Evolutionary conservation across 1,140 invertebrate genomes (phyloP), one percentile per base, ranked within the genome.

Genomic region (Drosophila carrolli): DNA sequence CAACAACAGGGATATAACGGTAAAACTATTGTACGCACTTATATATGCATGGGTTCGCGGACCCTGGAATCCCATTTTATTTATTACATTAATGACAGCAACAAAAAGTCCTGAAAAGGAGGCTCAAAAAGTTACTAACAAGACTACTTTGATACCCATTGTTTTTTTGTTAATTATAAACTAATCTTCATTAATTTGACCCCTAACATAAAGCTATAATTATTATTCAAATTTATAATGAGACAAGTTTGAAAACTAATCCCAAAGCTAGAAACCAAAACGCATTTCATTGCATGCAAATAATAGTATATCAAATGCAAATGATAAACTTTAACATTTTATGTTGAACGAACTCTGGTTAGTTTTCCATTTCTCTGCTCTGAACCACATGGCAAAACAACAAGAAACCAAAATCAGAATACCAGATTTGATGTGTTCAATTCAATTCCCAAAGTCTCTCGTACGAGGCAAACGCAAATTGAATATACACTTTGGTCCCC

Each of bases 11-110:
- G 65, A 13, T 35, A 75, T 44, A 75, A 50, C 73, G 55, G 55
- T 67, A 61, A 68, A 88, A 88, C 83, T 88, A 88, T 83, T 83
- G 79, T 89, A 63, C 74, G 55, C 46, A 62, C 56, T 55, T 76
- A 59, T 67, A 54, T 76, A 58, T 70, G 75, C 66, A 63, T 71
- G 35, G 46, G 50, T 62, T 43, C 66, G 73, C 75, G 59, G 46
- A 41, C 63, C 68, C 65, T 35, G 60, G 70, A 72, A 88, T 88
- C 79, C 86, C 73, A 88, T 88, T 88, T 89, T 89, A 89, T 88
- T 88, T 86, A 88, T 83, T 86, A 83, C 70, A 88, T 79, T 89
- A 88, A 80, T 67, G 75, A 68, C 54, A 61, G 75, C 47, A 71
- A 72, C 53, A 58, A 41, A 54, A 55, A 56, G 14, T 16, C 23